A percentile compares a stretch with the other conserved stretches of the same genome.
phyloP scores from a whole-genome alignment of 2,113 vertebrate genomes.

The Pavo muticus region DNA sequence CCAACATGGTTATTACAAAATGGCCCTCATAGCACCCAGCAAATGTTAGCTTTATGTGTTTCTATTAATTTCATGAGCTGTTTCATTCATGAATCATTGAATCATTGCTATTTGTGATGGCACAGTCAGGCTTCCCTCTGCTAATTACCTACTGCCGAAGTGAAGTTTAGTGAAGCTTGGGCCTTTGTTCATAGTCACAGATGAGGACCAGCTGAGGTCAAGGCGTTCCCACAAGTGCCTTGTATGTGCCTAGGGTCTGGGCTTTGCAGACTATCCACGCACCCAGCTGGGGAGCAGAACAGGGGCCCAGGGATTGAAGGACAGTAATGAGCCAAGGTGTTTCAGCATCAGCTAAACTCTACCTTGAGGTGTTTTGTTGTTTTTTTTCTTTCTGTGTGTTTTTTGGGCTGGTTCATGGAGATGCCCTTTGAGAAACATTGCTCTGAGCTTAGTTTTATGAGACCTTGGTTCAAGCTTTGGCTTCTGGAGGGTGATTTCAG shows the following conservation, averaged over 20 bases:
- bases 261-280: neutral
- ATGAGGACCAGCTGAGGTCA: neutral
- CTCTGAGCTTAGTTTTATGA: neutral
- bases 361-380: neutral
- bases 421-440: neutral
- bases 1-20: neutral
- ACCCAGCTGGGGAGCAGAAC: neutral
- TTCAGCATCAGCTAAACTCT: neutral
- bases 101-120: fast-evolving
- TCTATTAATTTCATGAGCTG: neutral
- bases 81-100: neutral
- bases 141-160: neutral
- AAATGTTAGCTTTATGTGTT: neutral
- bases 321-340: neutral
- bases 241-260: neutral
- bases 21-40: neutral
- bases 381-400: neutral
- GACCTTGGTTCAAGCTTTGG: neutral
- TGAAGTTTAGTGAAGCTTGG: neutral
- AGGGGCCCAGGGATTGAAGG: neutral
- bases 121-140: neutral
- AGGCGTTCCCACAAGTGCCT: neutral
- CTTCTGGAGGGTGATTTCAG: neutral
- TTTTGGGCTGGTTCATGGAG: neutral
- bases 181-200: neutral